Percentiles rank a stretch among this genome's conserved stretches.
These are phyloP conservation scores for Trachurus trachurus DNA, from an alignment of 2,797 vertebrate species.

Conservation along the genomic window DNA sequence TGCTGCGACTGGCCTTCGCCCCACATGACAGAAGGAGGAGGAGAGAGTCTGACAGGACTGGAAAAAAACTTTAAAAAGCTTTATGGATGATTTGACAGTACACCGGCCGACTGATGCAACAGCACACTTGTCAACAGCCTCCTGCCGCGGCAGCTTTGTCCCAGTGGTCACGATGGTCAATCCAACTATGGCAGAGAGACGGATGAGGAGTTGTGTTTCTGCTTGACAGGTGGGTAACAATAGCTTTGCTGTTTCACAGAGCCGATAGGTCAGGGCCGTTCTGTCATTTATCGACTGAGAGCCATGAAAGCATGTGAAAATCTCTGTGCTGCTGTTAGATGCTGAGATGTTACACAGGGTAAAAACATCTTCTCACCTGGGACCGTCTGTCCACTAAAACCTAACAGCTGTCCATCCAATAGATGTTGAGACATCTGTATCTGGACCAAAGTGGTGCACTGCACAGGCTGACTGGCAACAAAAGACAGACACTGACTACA, in stretches of 20 bases:
- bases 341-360: not conserved
- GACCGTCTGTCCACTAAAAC: not conserved
- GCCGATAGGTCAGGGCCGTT: not conserved
- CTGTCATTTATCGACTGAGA: not conserved
- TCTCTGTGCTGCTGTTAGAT: not conserved
- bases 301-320: not conserved
- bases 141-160: not conserved
- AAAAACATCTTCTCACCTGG: not conserved
- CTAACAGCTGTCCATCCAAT: not conserved
- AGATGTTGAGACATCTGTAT: constrained; percentile 4
- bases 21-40: not conserved
- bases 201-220: too few relatives aligned
- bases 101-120: too few relatives aligned
- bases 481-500: too few relatives aligned
- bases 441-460: not conserved
- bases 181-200: not conserved
- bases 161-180: too few relatives aligned
- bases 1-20: not conserved
- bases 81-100: not conserved
- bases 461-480: not conserved
- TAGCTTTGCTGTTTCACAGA: not conserved
- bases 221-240: not conserved
- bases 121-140: too few relatives aligned
- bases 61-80: not conserved
- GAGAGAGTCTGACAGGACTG: not conserved